Percentiles rank a stretch among this genome's conserved stretches.
phyloP scores from a whole-genome alignment of 1,140 invertebrate genomes.

The Adoxophyes honmai region DNA sequence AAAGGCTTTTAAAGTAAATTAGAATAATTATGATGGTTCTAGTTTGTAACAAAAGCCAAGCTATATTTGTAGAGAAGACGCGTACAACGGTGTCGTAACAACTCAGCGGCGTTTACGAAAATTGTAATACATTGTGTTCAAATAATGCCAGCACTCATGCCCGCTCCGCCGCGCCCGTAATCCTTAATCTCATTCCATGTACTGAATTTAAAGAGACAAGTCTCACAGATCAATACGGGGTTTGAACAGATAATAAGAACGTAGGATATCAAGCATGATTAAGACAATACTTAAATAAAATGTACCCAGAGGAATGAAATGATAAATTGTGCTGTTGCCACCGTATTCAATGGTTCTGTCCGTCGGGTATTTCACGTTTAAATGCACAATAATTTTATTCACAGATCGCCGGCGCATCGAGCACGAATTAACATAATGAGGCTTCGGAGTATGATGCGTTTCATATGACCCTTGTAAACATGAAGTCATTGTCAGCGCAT shows the following conservation, averaged over 20 bases:
- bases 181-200: neutral
- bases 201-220: too few relatives aligned
- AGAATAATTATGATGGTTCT: too few relatives aligned
- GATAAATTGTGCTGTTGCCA: conserved; percentile 61
- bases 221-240: too few relatives aligned
- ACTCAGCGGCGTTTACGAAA: neutral
- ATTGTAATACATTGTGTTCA: too few relatives aligned
- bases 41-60: neutral
- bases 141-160: too few relatives aligned
- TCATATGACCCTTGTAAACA: conserved; percentile 22
- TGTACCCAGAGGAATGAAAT: conserved; percentile 58
- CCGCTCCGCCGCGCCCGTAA: too few relatives aligned
- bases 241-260: conserved; percentile 45
- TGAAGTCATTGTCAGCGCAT: conserved; percentile 6
- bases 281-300: conserved; percentile 73
- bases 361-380: conserved; percentile 63
- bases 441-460: conserved; percentile 16
- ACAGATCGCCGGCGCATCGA: conserved; percentile 69
- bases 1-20: too few relatives aligned
- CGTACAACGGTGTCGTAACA: too few relatives aligned
- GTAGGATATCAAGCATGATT: conserved; percentile 66
- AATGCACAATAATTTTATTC: conserved; percentile 73
- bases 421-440: conserved; percentile 68
- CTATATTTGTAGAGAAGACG: conserved; percentile 47
- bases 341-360: conserved; percentile 64